These are phyloP conservation scores for Congeria kusceri DNA, from an alignment of 2,888 invertebrate genomes.

Conservation along the genomic window DNA sequence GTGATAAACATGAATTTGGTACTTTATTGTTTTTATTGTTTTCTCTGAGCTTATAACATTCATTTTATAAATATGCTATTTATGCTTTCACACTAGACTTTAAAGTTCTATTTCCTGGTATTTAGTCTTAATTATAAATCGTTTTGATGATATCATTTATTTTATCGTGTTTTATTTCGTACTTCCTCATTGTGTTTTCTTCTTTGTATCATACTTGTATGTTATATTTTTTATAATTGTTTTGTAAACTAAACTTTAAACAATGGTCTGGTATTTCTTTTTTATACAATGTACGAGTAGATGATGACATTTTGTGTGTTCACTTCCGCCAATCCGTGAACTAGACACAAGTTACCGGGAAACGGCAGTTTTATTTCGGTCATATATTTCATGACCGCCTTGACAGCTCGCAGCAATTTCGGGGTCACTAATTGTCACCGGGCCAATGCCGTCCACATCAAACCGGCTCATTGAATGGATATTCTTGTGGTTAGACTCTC, in stretches of 20 bases:
- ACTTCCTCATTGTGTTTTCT: too few relatives aligned
- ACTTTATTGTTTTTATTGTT: neutral
- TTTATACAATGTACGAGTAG: neutral
- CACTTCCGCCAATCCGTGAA: too few relatives aligned
- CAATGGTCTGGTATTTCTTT: neutral
- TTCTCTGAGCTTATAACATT: neutral
- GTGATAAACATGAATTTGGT: too few relatives aligned
- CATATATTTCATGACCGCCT: neutral
- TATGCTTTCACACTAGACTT: too few relatives aligned
- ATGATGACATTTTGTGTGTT: too few relatives aligned
- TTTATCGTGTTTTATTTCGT: too few relatives aligned
- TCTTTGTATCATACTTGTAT: too few relatives aligned
- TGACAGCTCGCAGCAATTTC: neutral
- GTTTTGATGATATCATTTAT: too few relatives aligned
- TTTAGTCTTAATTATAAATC: too few relatives aligned
- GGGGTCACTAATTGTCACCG: neutral
- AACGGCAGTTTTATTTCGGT: neutral
- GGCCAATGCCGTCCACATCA: neutral
- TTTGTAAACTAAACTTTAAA: neutral
- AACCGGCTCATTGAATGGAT: constrained; percentile 51
- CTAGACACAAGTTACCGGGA: neutral
- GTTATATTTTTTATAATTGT: neutral
- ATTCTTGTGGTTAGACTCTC: constrained; percentile 59
- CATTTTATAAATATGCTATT: neutral
- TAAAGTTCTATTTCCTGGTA: too few relatives aligned